phyloP scores from a whole-genome alignment of 2,797 vertebrate genomes.

The Lepus oiostolus region DNA sequence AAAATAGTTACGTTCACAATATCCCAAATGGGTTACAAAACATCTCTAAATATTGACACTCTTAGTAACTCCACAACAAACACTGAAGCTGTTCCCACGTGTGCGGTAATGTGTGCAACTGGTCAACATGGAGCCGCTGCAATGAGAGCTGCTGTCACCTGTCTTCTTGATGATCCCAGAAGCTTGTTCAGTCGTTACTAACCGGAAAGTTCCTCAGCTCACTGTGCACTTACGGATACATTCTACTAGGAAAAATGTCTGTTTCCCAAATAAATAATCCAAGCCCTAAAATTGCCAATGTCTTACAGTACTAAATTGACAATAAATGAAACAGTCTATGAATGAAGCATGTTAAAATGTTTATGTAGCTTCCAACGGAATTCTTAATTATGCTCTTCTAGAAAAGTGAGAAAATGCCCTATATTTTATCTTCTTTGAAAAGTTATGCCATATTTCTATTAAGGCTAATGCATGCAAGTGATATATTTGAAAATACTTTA shows the following conservation, averaged over 20 bases:
- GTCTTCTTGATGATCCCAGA: conserved; percentile 55
- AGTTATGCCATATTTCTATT: conserved; percentile 55
- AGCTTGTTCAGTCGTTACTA: conserved; percentile 44
- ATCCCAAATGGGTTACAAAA: conserved; percentile 29
- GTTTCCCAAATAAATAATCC: conserved; percentile 69
- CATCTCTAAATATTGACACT: background rate
- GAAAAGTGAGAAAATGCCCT: conserved; percentile 27
- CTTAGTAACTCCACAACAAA: conserved; percentile 31
- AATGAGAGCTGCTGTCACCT: conserved; percentile 60
- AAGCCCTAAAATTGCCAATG: conserved; percentile 41
- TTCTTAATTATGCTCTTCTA: conserved; percentile 68
- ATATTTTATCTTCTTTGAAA: conserved; percentile 46
- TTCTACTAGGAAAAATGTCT: conserved; percentile 55
- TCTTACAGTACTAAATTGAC: conserved; percentile 69
- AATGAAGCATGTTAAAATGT: background rate
- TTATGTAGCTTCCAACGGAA: conserved; percentile 63
- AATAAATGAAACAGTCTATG: conserved; percentile 64
- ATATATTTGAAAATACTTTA: conserved; percentile 66
- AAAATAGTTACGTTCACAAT: background rate
- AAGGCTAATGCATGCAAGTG: background rate
- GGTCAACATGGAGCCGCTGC: background rate
- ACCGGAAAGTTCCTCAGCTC: conserved; percentile 65
- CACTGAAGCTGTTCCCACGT: conserved; percentile 10
- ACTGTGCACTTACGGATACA: conserved; percentile 10
- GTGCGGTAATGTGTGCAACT: background rate